Evolutionary conservation across 2,113 vertebrate species (phyloP).

Genomic region (Eretmochelys imbricata): DNA sequence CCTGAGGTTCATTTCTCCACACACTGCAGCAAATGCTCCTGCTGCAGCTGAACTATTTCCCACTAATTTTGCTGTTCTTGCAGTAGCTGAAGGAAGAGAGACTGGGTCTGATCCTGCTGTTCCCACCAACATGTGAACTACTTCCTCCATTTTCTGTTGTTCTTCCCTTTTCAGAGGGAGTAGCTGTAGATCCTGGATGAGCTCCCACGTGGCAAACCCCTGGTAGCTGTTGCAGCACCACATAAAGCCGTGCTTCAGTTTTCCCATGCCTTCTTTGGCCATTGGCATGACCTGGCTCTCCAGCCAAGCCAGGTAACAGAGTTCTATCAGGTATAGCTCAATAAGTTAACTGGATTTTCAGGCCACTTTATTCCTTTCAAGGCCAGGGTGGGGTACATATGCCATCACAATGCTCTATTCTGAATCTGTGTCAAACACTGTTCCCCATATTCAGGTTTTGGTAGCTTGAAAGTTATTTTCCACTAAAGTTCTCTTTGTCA

Average conservation of each 20-base stretch:
- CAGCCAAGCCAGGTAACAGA: background rate
- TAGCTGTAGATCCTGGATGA: background rate
- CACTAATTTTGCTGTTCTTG: background rate
- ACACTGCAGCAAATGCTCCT: background rate
- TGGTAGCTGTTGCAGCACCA: background rate
- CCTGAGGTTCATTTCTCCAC: background rate
- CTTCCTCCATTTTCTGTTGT: background rate
- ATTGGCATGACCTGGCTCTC: background rate
- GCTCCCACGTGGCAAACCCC: background rate
- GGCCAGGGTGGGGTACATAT: no score
- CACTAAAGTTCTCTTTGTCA: background rate
- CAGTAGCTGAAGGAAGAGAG: background rate
- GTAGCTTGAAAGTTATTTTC: background rate
- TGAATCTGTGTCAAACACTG: background rate
- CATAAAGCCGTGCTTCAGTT: background rate
- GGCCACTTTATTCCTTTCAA: no score
- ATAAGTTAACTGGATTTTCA: background rate
- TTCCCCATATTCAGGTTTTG: background rate
- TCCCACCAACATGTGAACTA: background rate
- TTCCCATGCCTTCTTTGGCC: background rate
- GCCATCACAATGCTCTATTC: background rate
- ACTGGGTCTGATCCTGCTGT: background rate
- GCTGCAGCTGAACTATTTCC: background rate
- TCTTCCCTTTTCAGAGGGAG: background rate
- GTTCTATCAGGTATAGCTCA: background rate